Percentiles rank a stretch among this genome's conserved stretches.
These are phyloP conservation scores for Ischnura elegans DNA, from an alignment of 2,888 invertebrate genomes.

Conservation along the genomic window DNA sequence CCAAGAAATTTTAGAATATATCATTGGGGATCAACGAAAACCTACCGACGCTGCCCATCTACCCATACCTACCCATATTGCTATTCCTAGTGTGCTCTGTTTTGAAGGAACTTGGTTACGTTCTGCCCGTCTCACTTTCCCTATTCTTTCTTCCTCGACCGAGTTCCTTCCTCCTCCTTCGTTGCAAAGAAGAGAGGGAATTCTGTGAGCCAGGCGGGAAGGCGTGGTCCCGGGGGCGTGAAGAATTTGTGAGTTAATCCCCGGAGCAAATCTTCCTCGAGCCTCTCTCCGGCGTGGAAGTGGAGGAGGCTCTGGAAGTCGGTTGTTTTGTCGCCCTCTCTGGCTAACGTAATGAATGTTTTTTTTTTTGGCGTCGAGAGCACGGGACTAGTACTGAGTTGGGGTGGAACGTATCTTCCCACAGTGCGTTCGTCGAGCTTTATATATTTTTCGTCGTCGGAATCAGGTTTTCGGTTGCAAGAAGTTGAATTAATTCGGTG, in stretches of 20 bases:
- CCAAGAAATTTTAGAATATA: too few species aligned
- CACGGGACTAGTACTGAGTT: neutral
- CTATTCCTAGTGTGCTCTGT: neutral
- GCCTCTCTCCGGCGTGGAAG: too few species aligned
- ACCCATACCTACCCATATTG: too few species aligned
- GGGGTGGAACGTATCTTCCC: neutral
- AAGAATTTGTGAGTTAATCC: slow-evolving; percentile 49
- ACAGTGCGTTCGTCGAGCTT: neutral
- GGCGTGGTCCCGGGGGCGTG: neutral
- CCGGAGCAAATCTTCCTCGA: neutral
- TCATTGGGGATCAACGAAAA: too few species aligned
- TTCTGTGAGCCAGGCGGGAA: neutral
- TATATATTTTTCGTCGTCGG: neutral
- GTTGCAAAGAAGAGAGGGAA: neutral
- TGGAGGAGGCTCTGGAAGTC: neutral
- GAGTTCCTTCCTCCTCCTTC: neutral
- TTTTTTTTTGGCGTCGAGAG: neutral
- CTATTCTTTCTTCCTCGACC: neutral
- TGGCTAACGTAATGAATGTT: slow-evolving; percentile 2
- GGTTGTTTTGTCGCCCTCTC: neutral
- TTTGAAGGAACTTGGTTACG: neutral
- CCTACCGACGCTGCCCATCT: too few species aligned
- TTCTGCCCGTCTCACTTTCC: neutral
- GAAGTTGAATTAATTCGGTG: slow-evolving; percentile 33
- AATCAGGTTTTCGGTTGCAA: neutral